Evolutionary conservation across 2,888 invertebrate genomes (phyloP).

Genomic region (Mythimna albipuncta): DNA sequence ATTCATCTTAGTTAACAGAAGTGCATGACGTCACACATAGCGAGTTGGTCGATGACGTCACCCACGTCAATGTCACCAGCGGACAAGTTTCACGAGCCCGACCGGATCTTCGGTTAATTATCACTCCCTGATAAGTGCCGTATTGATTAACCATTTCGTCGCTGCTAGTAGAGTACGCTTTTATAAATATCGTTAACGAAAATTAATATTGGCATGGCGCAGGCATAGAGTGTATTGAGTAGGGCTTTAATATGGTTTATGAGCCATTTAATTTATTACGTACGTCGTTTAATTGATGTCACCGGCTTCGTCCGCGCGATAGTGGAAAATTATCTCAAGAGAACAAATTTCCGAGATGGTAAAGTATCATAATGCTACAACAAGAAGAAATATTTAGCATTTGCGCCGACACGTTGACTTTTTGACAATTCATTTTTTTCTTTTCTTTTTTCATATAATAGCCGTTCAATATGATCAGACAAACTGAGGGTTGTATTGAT

Average conservation of each 20-base stretch:
- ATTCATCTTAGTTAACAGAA: background rate
- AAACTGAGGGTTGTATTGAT: too few species aligned
- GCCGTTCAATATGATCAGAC: too few species aligned
- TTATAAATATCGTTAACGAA: slow-evolving; percentile 33
- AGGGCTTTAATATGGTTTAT: background rate
- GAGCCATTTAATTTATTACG: background rate
- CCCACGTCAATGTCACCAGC: slow-evolving; percentile 30
- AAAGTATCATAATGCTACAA: too few species aligned
- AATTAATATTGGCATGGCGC: slow-evolving; percentile 25
- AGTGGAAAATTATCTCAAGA: too few species aligned
- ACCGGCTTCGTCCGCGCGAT: too few species aligned
- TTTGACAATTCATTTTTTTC: too few species aligned
- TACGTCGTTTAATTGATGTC: background rate
- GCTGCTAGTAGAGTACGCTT: slow-evolving; percentile 18
- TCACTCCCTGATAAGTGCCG: slow-evolving; percentile 43
- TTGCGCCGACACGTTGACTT: too few species aligned
- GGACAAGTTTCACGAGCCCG: slow-evolving; percentile 44
- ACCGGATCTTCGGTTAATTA: slow-evolving; percentile 54
- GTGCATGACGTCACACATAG: slow-evolving; percentile 19
- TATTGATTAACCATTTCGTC: slow-evolving; percentile 36
- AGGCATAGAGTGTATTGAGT: slow-evolving; percentile 2
- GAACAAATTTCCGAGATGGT: too few species aligned
- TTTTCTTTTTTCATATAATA: too few species aligned
- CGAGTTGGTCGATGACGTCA: slow-evolving; percentile 42
- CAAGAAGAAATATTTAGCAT: too few species aligned